Percentiles rank a stretch among this genome's conserved stretches.
Evolutionary conservation across 2,113 vertebrate genomes (phyloP).

Genomic region (Tautogolabrus adspersus): DNA sequence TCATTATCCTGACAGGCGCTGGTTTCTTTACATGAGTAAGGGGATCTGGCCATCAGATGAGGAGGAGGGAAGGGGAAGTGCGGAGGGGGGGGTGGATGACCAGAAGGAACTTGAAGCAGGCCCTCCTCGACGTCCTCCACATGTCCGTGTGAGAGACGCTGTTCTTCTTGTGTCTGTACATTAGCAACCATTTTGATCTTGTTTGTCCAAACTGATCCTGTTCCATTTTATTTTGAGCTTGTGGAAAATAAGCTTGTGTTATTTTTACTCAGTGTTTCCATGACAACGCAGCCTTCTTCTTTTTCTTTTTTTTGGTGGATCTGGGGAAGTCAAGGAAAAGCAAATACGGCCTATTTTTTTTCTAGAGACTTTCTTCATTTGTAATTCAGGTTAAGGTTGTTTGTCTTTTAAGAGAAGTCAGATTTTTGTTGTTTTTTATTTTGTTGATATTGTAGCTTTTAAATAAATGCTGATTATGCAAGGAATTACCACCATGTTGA

Average conservation of each 20-base stretch:
- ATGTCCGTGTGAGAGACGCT: conserved; percentile 4
- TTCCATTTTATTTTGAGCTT: conserved; percentile 83
- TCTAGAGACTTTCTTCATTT: conserved; percentile 35
- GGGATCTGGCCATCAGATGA: conserved; percentile 65
- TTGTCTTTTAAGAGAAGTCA: conserved; percentile 7
- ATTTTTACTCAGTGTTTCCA: conserved; percentile 87
- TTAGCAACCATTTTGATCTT: conserved; percentile 83
- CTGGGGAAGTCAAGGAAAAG: conserved; percentile 72
- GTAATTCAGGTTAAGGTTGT: conserved; percentile 24
- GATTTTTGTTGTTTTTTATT: neutral
- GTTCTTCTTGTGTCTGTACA: conserved; percentile 59
- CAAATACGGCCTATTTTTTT: conserved; percentile 60
- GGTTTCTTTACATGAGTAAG: conserved; percentile 76
- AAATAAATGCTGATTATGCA: neutral
- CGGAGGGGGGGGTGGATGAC: conserved; percentile 23
- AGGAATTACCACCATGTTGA: neutral
- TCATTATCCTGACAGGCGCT: conserved; percentile 83
- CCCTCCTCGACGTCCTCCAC: neutral
- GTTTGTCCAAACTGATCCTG: conserved; percentile 82
- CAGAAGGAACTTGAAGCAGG: conserved; percentile 28
- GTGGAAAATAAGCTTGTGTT: conserved; percentile 84
- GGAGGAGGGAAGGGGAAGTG: neutral
- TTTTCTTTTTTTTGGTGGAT: conserved; percentile 54
- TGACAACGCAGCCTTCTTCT: conserved; percentile 76
- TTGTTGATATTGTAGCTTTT: conserved; percentile 9